Evolutionary conservation across 2,113 vertebrate genomes (phyloP).

Genomic region (Scolopax mira): DNA sequence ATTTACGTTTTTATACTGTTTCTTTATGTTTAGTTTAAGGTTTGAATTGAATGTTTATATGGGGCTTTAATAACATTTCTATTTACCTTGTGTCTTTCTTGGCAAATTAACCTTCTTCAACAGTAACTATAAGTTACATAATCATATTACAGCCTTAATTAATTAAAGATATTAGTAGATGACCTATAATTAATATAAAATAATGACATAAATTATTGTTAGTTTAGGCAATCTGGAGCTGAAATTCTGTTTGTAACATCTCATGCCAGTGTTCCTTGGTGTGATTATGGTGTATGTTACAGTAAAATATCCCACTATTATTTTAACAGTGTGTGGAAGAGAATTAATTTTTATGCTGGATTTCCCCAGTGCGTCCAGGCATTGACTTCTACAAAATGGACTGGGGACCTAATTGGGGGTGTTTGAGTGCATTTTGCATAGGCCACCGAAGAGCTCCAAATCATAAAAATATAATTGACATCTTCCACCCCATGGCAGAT

Average conservation of each 20-base stretch:
- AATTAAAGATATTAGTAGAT: constrained; percentile 71
- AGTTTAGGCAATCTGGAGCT: constrained; percentile 35
- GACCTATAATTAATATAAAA: constrained; percentile 62
- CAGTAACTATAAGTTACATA: constrained; percentile 55
- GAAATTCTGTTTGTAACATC: neutral
- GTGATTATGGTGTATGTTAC: neutral
- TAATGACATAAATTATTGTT: constrained; percentile 64
- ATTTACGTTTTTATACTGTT: constrained; percentile 21
- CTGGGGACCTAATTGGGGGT: neutral
- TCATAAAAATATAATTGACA: neutral
- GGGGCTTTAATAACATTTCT: constrained; percentile 56
- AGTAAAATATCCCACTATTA: neutral
- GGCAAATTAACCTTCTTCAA: constrained; percentile 57
- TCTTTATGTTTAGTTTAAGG: constrained; percentile 10
- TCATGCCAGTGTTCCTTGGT: neutral
- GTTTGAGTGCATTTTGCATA: neutral
- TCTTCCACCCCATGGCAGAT: neutral
- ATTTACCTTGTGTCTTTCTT: constrained; percentile 58
- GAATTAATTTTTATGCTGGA: neutral
- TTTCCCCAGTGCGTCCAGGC: neutral
- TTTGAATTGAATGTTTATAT: constrained; percentile 37
- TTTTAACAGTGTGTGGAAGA: neutral
- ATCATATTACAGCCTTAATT: constrained; percentile 58
- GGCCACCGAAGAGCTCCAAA: neutral
- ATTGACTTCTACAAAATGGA: neutral